These are phyloP conservation scores for Raphicerus campestris DNA, from an alignment of 2,113 vertebrate genomes.

Conservation along the genomic window DNA sequence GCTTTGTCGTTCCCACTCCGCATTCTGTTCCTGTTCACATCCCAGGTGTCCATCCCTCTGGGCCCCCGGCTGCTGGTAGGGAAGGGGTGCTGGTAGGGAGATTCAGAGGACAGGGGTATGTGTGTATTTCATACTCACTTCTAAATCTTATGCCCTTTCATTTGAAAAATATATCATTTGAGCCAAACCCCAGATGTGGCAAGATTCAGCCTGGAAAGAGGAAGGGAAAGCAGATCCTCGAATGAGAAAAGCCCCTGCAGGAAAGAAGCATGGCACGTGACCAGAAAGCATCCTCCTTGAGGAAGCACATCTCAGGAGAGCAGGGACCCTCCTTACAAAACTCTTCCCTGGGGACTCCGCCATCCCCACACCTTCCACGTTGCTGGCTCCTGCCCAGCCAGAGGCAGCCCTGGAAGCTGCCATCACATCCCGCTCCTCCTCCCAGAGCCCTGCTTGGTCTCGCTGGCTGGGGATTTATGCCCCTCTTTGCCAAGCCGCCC, in stretches of 20 bases:
- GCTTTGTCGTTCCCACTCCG: not conserved
- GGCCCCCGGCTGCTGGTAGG: not conserved
- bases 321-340: not conserved
- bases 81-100: not conserved
- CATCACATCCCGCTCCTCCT: not conserved
- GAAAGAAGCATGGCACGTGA: not conserved
- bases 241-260: not conserved
- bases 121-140: not conserved
- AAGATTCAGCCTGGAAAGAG: not conserved
- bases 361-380: not conserved
- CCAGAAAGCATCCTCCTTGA: not conserved
- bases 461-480: slow-evolving; percentile 1
- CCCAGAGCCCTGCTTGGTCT: not conserved
- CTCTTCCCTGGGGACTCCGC: not conserved
- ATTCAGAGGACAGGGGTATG: not conserved
- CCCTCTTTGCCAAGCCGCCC: slow-evolving; percentile 14
- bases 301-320: not conserved
- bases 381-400: not conserved
- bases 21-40: not conserved
- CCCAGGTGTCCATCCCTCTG: not conserved
- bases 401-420: not conserved
- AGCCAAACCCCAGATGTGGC: not conserved
- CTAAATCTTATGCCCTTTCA: not conserved
- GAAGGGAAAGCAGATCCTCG: not conserved
- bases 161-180: not conserved